Conservation (phyloP, 2,113 vertebrate species). For the Notarius quadriscutis region DNA sequence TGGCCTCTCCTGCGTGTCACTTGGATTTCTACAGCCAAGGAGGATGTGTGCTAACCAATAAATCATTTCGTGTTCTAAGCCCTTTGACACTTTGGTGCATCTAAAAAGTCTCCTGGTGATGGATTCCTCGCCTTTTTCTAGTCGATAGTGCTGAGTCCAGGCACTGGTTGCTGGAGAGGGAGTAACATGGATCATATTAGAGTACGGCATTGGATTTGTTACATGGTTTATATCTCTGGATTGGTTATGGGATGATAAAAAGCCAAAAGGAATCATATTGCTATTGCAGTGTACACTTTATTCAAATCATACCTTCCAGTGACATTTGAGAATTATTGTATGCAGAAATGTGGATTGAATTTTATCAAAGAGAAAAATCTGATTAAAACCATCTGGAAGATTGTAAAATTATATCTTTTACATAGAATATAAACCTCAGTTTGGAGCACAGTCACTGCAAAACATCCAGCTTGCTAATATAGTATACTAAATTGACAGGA, state of each 20-base stretch:
- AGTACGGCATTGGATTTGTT: neutral
- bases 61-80: slow-evolving; percentile 33
- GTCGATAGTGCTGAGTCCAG: neutral
- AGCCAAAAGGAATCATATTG: neutral
- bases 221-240: neutral
- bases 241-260: neutral
- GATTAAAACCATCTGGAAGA: neutral
- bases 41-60: slow-evolving; percentile 21
- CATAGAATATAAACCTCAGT: neutral
- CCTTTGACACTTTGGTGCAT: slow-evolving; percentile 1
- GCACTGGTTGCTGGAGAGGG: neutral
- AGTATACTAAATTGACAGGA: neutral
- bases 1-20: slow-evolving; percentile 25
- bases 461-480: neutral
- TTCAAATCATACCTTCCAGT: neutral
- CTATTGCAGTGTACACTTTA: neutral
- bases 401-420: neutral
- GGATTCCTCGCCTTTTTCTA: slow-evolving; percentile 1
- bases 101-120: slow-evolving; percentile 35
- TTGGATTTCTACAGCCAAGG: slow-evolving; percentile 25
- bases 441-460: neutral
- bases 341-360: neutral
- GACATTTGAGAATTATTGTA: neutral
- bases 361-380: neutral
- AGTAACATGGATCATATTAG: neutral